Evolutionary conservation across 2,113 vertebrate species (phyloP), one percentile per base, ranked within the genome.

Genomic region (Lycaon pictus): DNA sequence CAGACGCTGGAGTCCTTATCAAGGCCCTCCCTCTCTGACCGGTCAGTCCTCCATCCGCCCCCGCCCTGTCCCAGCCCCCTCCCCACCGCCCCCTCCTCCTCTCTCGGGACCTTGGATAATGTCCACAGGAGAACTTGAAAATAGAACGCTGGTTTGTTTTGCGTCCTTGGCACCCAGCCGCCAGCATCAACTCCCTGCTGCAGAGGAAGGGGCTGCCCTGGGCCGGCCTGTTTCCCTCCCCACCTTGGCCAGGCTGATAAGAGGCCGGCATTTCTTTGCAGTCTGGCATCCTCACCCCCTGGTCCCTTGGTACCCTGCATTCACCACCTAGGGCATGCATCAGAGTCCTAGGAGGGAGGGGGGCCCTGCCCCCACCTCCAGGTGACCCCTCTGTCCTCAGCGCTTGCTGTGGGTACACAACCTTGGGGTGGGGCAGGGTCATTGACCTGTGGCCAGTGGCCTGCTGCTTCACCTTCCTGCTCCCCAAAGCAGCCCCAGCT

Each of bases 91-190:
- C 96, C 56, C 85, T 96, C 95, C 76, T 94, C 13, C 94, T 93
- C 96, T 93, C 95, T 96, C 5, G 32, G 96, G 97, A 98, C 97
- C 97, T 98, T 98, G 98, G 97, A 98, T 93, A 83, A 76, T 65
- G 94, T 97, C 97, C 97, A 97, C 74, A 15, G 77, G 77, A 96
- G 94, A 88, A 97, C 97, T 97, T 92, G 97, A 95, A 98, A 97
- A 98, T 97, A 98, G 97, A 98, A 94, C 27, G 1, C 82, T 88
- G 96, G 91, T 82, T 98, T 98, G 98, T 97, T 98, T 97, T 94
- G 97, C 11, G 91, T 98, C 98, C 97, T 98, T 98, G 98, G 97
- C 95, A 88, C 60, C 67, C 11, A 6, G 90, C 97, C 63, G 11
- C 90, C 92, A 86, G 88, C 92, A 90, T 97, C 92, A 69, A 90